A percentile compares a stretch with the other conserved stretches of the same genome.
phyloP scores from a whole-genome alignment of 2,797 vertebrate genomes.

The Sebastes taczanowskii region DNA sequence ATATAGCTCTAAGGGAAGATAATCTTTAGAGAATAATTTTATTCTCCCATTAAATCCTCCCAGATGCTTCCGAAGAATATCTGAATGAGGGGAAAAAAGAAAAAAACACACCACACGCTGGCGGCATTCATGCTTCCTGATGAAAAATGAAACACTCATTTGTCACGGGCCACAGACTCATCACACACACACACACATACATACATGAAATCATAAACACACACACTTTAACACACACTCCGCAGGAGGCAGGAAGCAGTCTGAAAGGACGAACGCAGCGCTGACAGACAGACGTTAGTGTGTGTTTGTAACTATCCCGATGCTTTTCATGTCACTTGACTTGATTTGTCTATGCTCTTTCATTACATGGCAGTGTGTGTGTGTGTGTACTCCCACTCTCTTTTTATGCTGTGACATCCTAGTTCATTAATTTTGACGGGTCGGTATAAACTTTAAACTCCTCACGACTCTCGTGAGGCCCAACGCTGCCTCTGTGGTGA shows the following conservation, averaged over 20 bases:
- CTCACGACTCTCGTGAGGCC: slow-evolving; percentile 8
- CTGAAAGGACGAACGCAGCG: slow-evolving; percentile 8
- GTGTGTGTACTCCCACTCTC: neutral
- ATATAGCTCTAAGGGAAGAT: slow-evolving; percentile 49
- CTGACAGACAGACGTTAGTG: slow-evolving; percentile 8
- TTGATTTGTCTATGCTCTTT: slow-evolving; percentile 44
- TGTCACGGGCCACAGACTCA: slow-evolving; percentile 21
- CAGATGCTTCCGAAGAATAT: slow-evolving; percentile 59
- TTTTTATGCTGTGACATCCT: slow-evolving; percentile 29
- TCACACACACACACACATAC: slow-evolving; percentile 5
- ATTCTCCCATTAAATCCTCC: slow-evolving; percentile 65
- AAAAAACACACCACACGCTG: slow-evolving; percentile 13
- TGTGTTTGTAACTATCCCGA: slow-evolving; percentile 47
- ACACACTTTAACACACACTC: slow-evolving; percentile 4
- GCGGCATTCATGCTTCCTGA: slow-evolving; percentile 27
- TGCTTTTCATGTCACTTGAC: slow-evolving; percentile 42
- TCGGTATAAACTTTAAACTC: slow-evolving; percentile 49
- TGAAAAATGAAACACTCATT: slow-evolving; percentile 35
- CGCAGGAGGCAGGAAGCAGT: slow-evolving; percentile 8
- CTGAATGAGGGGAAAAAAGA: slow-evolving; percentile 14
- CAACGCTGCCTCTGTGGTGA: neutral
- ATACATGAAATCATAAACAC: neutral
- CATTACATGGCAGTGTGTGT: slow-evolving; percentile 3
- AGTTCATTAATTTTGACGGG: slow-evolving; percentile 46
- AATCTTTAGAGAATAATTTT: slow-evolving; percentile 65